These are phyloP conservation scores for Psilanteris sp. DNA, from an alignment of 1,140 invertebrate genomes.

Conservation along the genomic window DNA sequence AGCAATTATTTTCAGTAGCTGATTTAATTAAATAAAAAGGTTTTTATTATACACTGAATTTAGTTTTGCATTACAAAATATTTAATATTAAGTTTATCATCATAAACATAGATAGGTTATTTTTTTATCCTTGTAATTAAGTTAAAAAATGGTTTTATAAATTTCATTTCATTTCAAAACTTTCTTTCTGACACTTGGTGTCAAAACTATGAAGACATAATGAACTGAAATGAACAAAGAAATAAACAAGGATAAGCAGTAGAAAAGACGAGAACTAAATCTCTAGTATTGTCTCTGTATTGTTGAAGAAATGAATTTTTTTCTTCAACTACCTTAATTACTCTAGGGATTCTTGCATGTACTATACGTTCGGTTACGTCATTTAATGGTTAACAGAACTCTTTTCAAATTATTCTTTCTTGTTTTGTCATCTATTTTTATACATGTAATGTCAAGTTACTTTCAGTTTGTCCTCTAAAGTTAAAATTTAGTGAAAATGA, in stretches of 20 bases:
- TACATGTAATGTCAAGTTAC: no score
- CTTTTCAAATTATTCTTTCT: slow-evolving; percentile 10
- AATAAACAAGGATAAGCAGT: slow-evolving; percentile 32
- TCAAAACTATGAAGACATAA: slow-evolving; percentile 48
- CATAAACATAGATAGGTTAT: not conserved
- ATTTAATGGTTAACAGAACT: slow-evolving; percentile 45
- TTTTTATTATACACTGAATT: no score
- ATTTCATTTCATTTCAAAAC: slow-evolving; percentile 43
- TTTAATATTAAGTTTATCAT: not conserved
- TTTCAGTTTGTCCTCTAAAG: no score
- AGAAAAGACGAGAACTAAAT: no score
- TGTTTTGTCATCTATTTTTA: slow-evolving; percentile 43
- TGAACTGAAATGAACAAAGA: slow-evolving; percentile 46
- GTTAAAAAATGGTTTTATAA: slow-evolving; percentile 29
- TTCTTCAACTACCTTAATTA: slow-evolving; percentile 38
- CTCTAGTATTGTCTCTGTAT: slow-evolving; percentile 22
- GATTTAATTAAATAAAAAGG: no score
- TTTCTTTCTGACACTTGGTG: slow-evolving; percentile 22
- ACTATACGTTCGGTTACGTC: slow-evolving; percentile 25
- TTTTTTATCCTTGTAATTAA: slow-evolving; percentile 20
- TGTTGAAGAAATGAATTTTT: slow-evolving; percentile 38
- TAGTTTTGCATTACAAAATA: not conserved
- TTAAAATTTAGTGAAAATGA: no score
- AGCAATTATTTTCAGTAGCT: no score
- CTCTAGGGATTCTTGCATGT: slow-evolving; percentile 38